Percentiles rank a stretch among this genome's conserved stretches.
Evolutionary conservation across 2,888 invertebrate species (phyloP).

Genomic region (Campoplex nolae): DNA sequence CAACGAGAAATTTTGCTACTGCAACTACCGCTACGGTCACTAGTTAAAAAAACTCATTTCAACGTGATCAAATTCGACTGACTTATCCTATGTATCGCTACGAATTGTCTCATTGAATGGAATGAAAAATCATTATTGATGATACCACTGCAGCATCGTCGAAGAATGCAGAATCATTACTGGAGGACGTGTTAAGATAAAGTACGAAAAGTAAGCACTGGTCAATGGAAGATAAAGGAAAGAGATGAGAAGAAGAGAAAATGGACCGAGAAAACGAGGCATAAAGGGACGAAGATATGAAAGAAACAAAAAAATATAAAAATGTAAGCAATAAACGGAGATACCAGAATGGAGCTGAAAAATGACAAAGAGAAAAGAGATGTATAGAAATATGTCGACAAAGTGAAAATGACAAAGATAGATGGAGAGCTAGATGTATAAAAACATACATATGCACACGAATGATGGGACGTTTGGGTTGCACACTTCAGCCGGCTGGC

Average conservation of each 20-base stretch:
- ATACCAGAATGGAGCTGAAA: neutral
- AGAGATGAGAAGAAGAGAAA: neutral
- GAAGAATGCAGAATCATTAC: neutral
- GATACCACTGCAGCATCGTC: neutral
- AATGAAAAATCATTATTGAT: neutral
- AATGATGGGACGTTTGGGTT: constrained; percentile 49
- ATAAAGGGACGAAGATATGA: neutral
- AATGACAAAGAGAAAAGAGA: neutral
- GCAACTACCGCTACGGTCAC: neutral
- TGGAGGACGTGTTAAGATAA: neutral
- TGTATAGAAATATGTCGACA: neutral
- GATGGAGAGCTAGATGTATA: neutral
- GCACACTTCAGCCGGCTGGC: constrained; percentile 59
- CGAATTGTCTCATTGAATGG: neutral
- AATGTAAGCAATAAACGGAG: neutral
- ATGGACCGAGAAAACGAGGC: neutral
- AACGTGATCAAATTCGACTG: neutral
- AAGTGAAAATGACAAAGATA: neutral
- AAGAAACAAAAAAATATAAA: neutral
- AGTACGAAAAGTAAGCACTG: neutral
- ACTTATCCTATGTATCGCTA: neutral
- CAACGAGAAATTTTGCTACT: neutral
- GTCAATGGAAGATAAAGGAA: neutral
- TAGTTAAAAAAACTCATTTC: neutral
- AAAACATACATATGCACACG: constrained; percentile 1